These are phyloP conservation scores for Coluber constrictor DNA, from an alignment of 2,797 vertebrate species.

Conservation along the genomic window DNA sequence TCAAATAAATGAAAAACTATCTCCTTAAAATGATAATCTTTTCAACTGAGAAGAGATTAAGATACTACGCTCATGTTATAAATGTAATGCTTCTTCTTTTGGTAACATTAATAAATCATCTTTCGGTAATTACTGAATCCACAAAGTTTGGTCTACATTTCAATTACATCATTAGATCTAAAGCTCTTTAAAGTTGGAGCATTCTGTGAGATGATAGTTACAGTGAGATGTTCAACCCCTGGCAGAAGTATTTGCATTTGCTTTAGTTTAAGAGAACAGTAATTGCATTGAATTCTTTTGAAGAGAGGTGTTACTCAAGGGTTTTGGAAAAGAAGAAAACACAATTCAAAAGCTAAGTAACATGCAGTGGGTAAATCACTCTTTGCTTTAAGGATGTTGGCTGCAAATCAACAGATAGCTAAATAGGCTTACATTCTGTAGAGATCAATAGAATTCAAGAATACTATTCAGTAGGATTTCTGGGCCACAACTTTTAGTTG, in stretches of 20 bases:
- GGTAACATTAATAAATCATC: slow-evolving; percentile 25
- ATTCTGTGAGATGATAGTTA: neutral
- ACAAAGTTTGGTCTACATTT: slow-evolving; percentile 18
- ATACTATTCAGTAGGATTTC: neutral
- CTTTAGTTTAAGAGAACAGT: slow-evolving; percentile 24
- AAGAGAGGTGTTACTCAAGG: slow-evolving; percentile 17
- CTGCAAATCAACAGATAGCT: neutral
- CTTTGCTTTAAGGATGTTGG: slow-evolving; percentile 21
- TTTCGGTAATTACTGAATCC: slow-evolving; percentile 7
- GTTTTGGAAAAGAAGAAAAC: neutral
- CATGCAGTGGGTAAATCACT: neutral
- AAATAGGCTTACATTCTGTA: neutral
- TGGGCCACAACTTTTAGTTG: neutral
- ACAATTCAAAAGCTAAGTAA: slow-evolving; percentile 11
- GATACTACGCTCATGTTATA: slow-evolving; percentile 16
- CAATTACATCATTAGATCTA: slow-evolving; percentile 30
- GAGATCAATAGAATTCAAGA: neutral
- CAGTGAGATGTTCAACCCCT: neutral
- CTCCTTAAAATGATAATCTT: slow-evolving; percentile 31
- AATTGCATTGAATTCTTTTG: slow-evolving; percentile 21
- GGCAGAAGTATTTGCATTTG: slow-evolving; percentile 26
- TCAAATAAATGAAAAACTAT: slow-evolving; percentile 3
- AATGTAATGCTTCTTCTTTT: slow-evolving; percentile 4
- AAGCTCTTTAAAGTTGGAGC: slow-evolving; percentile 12
- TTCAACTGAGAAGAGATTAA: neutral